Evolutionary conservation across 2,888 invertebrate genomes (phyloP).

Genomic region (Malachius bipustulatus): DNA sequence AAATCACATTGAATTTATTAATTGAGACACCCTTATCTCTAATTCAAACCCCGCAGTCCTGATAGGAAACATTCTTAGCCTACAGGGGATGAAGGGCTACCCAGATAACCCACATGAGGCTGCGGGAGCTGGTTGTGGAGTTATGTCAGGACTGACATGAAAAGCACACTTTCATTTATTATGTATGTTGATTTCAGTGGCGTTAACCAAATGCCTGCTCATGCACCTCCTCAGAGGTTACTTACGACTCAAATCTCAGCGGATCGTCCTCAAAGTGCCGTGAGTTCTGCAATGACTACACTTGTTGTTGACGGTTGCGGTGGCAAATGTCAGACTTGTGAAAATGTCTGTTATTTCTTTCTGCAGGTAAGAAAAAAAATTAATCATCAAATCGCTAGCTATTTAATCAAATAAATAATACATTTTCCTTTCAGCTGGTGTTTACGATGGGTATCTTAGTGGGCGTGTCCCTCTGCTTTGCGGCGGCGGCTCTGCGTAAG

Average conservation of each 20-base stretch:
- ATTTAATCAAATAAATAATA: neutral
- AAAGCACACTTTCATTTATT: no score
- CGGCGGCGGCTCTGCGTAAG: conserved; percentile 49
- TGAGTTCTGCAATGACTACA: conserved; percentile 33
- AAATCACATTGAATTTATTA: no score
- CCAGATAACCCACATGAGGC: no score
- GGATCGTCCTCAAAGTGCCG: conserved; percentile 32
- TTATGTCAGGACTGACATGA: no score
- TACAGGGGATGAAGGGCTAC: no score
- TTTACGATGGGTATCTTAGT: conserved; percentile 55
- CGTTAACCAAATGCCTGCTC: no score
- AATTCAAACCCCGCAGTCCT: no score
- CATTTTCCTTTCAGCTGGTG: conserved; percentile 41
- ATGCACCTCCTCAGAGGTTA: no score
- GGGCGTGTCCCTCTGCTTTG: conserved; percentile 52
- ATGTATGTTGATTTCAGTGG: no score
- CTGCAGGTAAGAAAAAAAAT: conserved; percentile 42
- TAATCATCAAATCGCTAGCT: neutral
- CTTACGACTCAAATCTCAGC: conserved; percentile 16
- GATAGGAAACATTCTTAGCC: no score
- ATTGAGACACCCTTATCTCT: no score
- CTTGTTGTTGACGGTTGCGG: conserved; percentile 55
- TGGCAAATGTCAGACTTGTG: conserved; percentile 56
- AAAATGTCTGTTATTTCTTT: conserved; percentile 60
- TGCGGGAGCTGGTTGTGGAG: no score